phyloP scores from a whole-genome alignment of 2,888 invertebrate species.

The Lasius platythorax region DNA sequence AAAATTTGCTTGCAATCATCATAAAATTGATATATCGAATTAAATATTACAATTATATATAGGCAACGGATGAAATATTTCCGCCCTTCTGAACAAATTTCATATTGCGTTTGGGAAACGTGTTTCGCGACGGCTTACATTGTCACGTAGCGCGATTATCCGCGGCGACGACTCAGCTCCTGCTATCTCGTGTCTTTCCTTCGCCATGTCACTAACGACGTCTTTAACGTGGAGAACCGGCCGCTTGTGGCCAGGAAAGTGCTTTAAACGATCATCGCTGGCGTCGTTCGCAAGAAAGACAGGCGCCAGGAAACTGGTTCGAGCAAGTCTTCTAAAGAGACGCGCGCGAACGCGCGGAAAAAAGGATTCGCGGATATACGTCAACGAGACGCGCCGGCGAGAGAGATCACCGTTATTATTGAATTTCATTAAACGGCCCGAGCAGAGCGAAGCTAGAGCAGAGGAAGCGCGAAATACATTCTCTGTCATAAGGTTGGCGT shows the following conservation, averaged over 20 bases:
- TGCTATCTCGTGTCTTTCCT: constrained; percentile 22
- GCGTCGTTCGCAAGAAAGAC: constrained; percentile 61
- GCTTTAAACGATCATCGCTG: constrained; percentile 51
- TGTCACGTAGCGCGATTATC: constrained; percentile 38
- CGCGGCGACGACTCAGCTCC: constrained; percentile 29
- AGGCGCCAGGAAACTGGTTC: constrained; percentile 74
- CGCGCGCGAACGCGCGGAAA: constrained; percentile 44
- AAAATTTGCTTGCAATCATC: not conserved
- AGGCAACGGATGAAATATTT: not conserved
- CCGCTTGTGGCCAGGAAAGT: constrained; percentile 54
- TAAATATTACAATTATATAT: not conserved
- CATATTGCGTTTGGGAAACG: not conserved
- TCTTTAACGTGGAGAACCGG: constrained; percentile 53
- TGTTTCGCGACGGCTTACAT: constrained; percentile 31
- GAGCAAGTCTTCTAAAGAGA: constrained; percentile 37
- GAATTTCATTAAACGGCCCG: constrained; percentile 73
- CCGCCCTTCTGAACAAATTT: not conserved
- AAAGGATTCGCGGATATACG: constrained; percentile 57
- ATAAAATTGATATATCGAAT: not conserved
- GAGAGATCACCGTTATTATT: constrained; percentile 76
- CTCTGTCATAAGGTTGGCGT: constrained; percentile 70
- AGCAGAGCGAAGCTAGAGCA: constrained; percentile 9
- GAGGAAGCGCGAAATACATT: constrained; percentile 59
- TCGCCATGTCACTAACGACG: constrained; percentile 60
- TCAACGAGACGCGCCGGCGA: constrained; percentile 67